These are phyloP conservation scores for Zingel zingel DNA, from an alignment of 2,113 vertebrate genomes.

Conservation along the genomic window DNA sequence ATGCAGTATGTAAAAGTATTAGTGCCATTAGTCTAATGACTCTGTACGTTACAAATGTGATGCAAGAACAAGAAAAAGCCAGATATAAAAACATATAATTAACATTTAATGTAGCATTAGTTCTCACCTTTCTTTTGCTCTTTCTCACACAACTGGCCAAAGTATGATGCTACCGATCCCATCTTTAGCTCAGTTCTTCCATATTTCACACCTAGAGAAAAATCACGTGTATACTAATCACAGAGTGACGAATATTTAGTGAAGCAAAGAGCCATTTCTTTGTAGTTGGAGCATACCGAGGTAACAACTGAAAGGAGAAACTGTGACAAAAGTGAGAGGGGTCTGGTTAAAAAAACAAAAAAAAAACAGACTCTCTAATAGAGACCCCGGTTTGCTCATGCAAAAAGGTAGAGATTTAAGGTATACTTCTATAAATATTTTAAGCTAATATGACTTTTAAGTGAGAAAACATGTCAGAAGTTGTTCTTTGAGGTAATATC, in stretches of 20 bases:
- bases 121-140: constrained; percentile 82
- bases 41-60: background rate
- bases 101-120: background rate
- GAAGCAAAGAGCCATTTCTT: background rate
- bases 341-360: no score
- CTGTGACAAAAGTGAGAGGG: constrained; percentile 5
- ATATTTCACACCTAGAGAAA: constrained; percentile 77
- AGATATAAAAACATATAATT: background rate
- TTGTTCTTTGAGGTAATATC: background rate
- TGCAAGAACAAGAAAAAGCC: background rate
- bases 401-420: background rate
- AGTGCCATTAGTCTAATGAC: background rate
- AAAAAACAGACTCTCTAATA: no score
- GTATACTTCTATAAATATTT: background rate
- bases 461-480: background rate
- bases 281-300: background rate
- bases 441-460: background rate
- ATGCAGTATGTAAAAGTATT: background rate
- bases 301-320: constrained; percentile 12
- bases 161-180: constrained; percentile 80
- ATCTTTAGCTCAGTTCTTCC: constrained; percentile 80
- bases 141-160: constrained; percentile 76
- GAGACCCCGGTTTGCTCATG: background rate
- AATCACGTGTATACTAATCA: background rate
- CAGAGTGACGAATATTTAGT: background rate